Percentiles rank a stretch among this genome's conserved stretches.
These are phyloP conservation scores for Phaethornis superciliosus DNA, from an alignment of 2,113 vertebrate genomes.

Conservation along the genomic window DNA sequence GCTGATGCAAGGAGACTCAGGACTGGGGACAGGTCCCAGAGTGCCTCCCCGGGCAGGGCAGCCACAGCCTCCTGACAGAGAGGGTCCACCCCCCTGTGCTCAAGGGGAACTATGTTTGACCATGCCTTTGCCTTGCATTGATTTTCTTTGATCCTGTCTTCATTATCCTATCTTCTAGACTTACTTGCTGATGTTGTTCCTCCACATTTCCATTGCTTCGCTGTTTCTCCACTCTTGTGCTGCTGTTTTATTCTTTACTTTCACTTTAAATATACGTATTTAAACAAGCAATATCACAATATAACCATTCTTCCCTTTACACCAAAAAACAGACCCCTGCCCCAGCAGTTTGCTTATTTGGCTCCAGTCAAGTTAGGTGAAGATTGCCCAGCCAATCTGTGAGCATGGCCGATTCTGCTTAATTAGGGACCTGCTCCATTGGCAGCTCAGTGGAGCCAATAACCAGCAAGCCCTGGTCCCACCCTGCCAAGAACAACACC, in stretches of 20 bases:
- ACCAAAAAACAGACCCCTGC: background rate
- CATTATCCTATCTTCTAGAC: background rate
- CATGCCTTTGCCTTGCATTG: background rate
- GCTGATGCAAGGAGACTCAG: background rate
- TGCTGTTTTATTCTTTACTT: background rate
- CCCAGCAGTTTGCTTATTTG: background rate
- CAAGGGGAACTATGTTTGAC: background rate
- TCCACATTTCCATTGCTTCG: background rate
- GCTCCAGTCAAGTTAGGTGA: background rate
- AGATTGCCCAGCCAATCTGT: background rate
- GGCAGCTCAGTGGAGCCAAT: background rate
- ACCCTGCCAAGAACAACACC: background rate
- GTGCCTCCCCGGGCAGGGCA: background rate
- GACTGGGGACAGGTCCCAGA: rapidly evolving
- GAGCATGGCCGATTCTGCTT: background rate
- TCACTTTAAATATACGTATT: background rate
- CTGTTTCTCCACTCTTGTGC: background rate
- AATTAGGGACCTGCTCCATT: background rate
- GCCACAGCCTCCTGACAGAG: background rate
- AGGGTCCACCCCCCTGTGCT: background rate
- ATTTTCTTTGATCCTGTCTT: background rate
- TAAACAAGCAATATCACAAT: background rate
- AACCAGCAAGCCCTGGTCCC: background rate
- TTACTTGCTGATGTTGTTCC: background rate
- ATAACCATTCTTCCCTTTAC: background rate